Conservation (phyloP, 2,113 vertebrate genomes). For the Paralichthys olivaceus region DNA sequence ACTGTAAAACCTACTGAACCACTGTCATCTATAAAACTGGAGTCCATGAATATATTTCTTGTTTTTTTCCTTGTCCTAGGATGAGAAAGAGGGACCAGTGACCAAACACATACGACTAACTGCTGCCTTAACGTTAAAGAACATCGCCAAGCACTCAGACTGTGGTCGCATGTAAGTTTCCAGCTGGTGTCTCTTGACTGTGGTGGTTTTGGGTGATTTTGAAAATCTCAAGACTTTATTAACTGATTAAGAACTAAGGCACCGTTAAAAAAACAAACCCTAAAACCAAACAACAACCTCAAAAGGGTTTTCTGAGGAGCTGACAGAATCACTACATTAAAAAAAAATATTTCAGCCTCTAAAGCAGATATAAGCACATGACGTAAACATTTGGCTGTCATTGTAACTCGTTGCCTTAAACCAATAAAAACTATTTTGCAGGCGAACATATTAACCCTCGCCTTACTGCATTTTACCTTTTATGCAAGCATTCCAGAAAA, state of each 20-base stretch:
- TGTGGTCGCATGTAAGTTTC: constrained; percentile 95
- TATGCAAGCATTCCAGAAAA: too few species aligned
- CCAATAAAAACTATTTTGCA: too few species aligned
- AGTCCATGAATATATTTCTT: background rate
- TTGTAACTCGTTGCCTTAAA: too few species aligned
- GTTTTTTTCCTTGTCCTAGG: constrained; percentile 77
- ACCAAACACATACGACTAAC: constrained; percentile 99
- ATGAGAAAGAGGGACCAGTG: constrained; percentile 99
- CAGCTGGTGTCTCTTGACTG: background rate
- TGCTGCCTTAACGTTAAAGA: constrained; percentile 99
- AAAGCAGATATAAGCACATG: too few species aligned
- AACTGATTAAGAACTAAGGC: background rate
- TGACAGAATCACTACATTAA: too few species aligned
- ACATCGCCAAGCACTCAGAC: constrained; percentile 99
- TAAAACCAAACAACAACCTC: too few species aligned
- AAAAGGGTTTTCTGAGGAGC: too few species aligned
- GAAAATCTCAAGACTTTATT: background rate
- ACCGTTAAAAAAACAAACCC: too few species aligned
- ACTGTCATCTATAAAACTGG: background rate
- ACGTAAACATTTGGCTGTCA: too few species aligned
- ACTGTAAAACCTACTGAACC: background rate
- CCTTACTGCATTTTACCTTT: too few species aligned
- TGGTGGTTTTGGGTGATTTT: background rate
- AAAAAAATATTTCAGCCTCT: too few species aligned
- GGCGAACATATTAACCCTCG: too few species aligned